A percentile compares a stretch with the other conserved stretches of the same genome.
phyloP scores from a whole-genome alignment of 2,113 vertebrate species.

The Cynopterus brachyotis region DNA sequence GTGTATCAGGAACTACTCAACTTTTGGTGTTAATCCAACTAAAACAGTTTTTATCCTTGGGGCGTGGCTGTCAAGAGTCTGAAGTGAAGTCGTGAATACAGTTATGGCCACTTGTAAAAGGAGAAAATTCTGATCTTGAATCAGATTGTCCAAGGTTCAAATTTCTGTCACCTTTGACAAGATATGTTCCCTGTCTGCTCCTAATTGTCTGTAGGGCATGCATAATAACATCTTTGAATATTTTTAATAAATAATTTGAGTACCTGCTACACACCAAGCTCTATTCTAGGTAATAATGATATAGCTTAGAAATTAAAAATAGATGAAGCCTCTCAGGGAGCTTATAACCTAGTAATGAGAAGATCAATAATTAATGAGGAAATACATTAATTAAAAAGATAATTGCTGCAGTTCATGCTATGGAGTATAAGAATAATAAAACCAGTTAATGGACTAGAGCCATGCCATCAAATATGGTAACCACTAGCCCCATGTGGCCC shows the following conservation, averaged over 20 bases:
- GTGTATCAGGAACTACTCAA: not conserved
- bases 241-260: not conserved
- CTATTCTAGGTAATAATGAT: not conserved
- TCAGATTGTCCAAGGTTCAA: not conserved
- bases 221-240: not conserved
- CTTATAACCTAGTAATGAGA: not conserved
- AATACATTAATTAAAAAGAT: not conserved
- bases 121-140: not conserved
- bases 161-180: not conserved
- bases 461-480: not conserved
- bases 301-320: not conserved
- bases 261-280: not conserved
- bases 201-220: not conserved
- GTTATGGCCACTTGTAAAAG: not conserved
- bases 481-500: not conserved
- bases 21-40: not conserved
- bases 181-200: not conserved
- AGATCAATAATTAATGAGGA: not conserved
- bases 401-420: not conserved
- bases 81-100: not conserved
- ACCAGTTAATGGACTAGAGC: not conserved
- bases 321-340: not conserved
- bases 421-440: not conserved
- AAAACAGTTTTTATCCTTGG: not conserved
- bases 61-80: not conserved